Percentiles rank a stretch among this genome's conserved stretches.
phyloP scores from a whole-genome alignment of 2,888 invertebrate species.

The Spodoptera exigua region DNA sequence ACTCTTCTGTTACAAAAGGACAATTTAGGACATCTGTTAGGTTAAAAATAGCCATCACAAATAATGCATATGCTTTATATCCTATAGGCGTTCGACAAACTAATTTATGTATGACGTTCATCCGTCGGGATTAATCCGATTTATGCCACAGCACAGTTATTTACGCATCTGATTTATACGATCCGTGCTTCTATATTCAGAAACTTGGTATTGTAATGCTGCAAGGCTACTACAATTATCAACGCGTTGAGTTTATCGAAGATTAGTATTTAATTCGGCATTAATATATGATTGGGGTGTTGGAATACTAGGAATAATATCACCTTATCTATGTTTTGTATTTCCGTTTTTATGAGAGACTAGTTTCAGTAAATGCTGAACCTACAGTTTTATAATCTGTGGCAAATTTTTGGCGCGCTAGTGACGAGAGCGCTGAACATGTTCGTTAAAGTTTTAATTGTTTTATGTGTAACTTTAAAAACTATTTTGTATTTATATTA shows the following conservation, averaged over 20 bases:
- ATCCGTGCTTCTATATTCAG: conserved; percentile 61
- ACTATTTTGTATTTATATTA: no score
- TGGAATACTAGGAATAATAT: conserved; percentile 15
- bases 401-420: no score
- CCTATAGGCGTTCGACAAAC: conserved; percentile 30
- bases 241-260: conserved; percentile 29
- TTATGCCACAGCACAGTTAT: conserved; percentile 59
- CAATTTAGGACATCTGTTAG: background rate
- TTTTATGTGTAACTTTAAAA: no score
- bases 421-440: no score
- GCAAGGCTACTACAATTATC: conserved; percentile 59
- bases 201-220: conserved; percentile 47
- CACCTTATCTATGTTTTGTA: conserved; percentile 20
- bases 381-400: no score
- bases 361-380: no score
- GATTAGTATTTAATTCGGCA: conserved; percentile 26
- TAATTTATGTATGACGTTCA: conserved; percentile 41
- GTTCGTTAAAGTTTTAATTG: no score
- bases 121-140: conserved; percentile 55
- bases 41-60: conserved; percentile 32
- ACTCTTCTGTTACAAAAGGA: no score
- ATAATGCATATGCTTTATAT: conserved; percentile 21
- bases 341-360: conserved; percentile 34
- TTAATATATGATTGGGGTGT: conserved; percentile 35
- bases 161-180: conserved; percentile 64